Evolutionary conservation across 2,113 vertebrate species (phyloP), one percentile per base, ranked within the genome.

Genomic region (Caranx melampygus): DNA sequence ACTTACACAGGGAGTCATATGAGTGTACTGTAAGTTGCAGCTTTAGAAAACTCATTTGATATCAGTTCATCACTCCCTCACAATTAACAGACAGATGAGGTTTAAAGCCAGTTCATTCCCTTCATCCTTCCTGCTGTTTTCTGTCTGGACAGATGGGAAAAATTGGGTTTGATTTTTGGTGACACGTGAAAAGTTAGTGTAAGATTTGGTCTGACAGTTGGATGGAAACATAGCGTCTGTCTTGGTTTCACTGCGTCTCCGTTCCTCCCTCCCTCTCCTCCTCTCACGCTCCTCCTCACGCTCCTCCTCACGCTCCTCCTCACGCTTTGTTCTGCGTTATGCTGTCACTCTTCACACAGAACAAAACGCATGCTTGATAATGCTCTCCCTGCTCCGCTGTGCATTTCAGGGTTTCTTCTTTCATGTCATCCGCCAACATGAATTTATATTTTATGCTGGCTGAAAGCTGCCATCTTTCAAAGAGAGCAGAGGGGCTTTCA

Each of bases 301-400:
- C 68, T 78, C 26, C 26, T 26, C n/a, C 69, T n/a, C 49, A n/a
- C 1, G 20, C 68, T 78, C 75, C 54, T 75, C 63, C 77, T 61
- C 5, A 9, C 2, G 31, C 63, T 76, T 45, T 76, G 71, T 78
- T 78, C 74, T 79, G 34, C 2, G 5, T 60, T n/a, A 54, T 72
- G 34, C 67, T 74, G 70, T 81, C 82, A 75, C 69, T 82, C 71
- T 60, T 70, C 65, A 81, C 65, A 60, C 73, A 54, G 37, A 71
- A 72, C 49, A 75, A 81, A 86, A 78, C 3, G 3, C 76, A 51
- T 21, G 62, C 65, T 74, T 71, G 69, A 71, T 74, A 54, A 61
- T 14, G 20, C 72, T 42, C 44, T 34, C 35, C 54, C 45, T 37
- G 62, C 65, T 62, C 15, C 62, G 55, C 40, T 40, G 57, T 52